A percentile compares a stretch with the other conserved stretches of the same genome.
Conservation (phyloP, 2,113 vertebrate genomes). For the Acrocephalus kingi region DNA sequence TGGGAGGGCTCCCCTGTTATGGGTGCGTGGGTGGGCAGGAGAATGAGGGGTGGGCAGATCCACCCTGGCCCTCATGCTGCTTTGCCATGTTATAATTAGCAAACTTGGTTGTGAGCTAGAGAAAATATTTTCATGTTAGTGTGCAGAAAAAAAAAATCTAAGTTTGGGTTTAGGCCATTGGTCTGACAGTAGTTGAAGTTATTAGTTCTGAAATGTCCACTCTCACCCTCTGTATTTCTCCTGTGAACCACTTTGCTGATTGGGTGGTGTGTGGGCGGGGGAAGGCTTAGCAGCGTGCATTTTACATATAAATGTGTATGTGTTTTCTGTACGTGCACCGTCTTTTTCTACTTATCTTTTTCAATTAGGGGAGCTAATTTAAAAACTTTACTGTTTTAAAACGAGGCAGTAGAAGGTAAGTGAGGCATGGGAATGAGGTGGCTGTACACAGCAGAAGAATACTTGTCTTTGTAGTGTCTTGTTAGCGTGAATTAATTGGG, state of each 20-base stretch:
- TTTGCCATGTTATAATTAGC: neutral
- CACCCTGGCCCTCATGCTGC: neutral
- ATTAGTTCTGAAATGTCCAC: neutral
- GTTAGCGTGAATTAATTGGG: conserved; percentile 49
- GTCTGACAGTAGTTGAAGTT: neutral
- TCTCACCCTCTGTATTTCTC: neutral
- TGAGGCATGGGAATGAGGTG: conserved; percentile 19
- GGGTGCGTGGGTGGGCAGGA: neutral
- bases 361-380: neutral
- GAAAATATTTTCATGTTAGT: neutral
- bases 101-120: neutral
- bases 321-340: neutral
- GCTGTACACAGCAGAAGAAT: neutral
- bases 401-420: conserved; percentile 2
- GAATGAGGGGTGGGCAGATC: neutral
- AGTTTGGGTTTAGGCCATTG: neutral
- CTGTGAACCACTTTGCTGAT: neutral
- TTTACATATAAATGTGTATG: neutral
- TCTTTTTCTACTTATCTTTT: neutral
- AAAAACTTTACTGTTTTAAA: neutral
- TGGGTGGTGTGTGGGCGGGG: neutral
- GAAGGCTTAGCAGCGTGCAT: neutral
- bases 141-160: neutral
- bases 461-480: conserved; percentile 40
- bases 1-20: neutral